Base-by-base conservation (phyloP, 64 coral and sea anemone genomes). In the Hydrozoanthus tunicans region DNA sequence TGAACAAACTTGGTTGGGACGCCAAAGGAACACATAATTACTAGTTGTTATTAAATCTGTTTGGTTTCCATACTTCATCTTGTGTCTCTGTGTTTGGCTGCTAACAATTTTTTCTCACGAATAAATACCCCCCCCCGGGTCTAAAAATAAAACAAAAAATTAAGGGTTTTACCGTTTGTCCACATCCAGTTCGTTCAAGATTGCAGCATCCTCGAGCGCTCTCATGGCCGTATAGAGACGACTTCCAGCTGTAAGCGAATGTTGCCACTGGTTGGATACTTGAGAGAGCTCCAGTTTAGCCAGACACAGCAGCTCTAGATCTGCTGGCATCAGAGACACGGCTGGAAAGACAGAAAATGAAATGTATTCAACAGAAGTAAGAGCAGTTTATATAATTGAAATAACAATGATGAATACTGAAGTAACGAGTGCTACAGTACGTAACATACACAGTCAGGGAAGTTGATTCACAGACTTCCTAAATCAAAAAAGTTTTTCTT, bases 201-300 rank as follows among this genome's bases (percentile, higher is more conserved):
- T 90, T 5, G 94, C 90, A 10, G 94, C 97, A 32, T 99, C 97
- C 85, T 96, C 97, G 51, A 99, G 60, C 6, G 94, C 85, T 90
- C 94, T 93, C 97, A 99, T 99, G 57, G 91, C 90, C 3, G 91
- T 65, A 59, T 94, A 96, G 59, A 96, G 77, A 6, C 89, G 82
- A 52, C 83, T 94, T 7, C 92, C 95, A 43, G 72, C 90, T 0
- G 92, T 89, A 13, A 96, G 89, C 11, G 92, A 76, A 58, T 95
- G 83, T 62, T 96, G 83, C 13, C 84, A 75, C 64, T 99, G 94
- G 58, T 62, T 77, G 1, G 92, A 73, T 24, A 99, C 89, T 11
- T 79, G 61, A 6, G 94, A 90, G 24, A 99, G 58, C 77, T 99
- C 97, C 4, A 99, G 26, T 17, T 69, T 88, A 11, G 92, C 90